These are phyloP conservation scores for Galerucella nymphaeae DNA, from an alignment of 2,888 invertebrate genomes.

Conservation along the genomic window DNA sequence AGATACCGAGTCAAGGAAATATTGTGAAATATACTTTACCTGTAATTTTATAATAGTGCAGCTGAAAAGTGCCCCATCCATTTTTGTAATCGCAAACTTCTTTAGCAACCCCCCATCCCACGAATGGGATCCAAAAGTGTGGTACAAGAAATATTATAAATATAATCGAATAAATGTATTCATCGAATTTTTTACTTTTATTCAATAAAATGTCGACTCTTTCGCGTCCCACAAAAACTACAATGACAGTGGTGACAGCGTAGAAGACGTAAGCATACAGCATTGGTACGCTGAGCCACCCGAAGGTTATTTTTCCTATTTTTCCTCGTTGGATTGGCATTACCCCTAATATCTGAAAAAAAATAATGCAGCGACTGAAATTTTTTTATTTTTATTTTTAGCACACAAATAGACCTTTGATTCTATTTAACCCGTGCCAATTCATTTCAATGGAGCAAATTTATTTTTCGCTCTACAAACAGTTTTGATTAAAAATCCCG, in stretches of 20 bases:
- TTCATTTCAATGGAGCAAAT: not conserved
- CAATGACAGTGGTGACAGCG: conserved; percentile 69
- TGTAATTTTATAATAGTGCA: conserved; percentile 64
- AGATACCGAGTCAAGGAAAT: too few species aligned
- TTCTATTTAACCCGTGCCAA: not conserved
- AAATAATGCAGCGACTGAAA: not conserved
- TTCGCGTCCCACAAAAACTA: conserved; percentile 72
- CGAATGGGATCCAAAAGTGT: conserved; percentile 78
- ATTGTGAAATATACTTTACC: conserved; percentile 43
- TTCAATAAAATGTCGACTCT: conserved; percentile 71
- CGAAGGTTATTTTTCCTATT: conserved; percentile 70
- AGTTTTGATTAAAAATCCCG: not conserved
- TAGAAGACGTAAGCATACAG: conserved; percentile 75
- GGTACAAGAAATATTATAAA: conserved; percentile 76
- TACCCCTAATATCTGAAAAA: conserved; percentile 69
- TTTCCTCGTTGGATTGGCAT: conserved; percentile 70
- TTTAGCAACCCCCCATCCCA: conserved; percentile 77
- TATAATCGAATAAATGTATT: conserved; percentile 76
- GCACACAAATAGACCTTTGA: not conserved
- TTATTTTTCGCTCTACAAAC: not conserved
- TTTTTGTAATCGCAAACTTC: conserved; percentile 78
- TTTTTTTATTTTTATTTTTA: not conserved
- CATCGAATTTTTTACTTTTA: conserved; percentile 73
- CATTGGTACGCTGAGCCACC: conserved; percentile 73
- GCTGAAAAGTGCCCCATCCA: conserved; percentile 76